Evolutionary conservation across 2,888 invertebrate genomes (phyloP).

Genomic region (Bhutanitis thaidina): DNA sequence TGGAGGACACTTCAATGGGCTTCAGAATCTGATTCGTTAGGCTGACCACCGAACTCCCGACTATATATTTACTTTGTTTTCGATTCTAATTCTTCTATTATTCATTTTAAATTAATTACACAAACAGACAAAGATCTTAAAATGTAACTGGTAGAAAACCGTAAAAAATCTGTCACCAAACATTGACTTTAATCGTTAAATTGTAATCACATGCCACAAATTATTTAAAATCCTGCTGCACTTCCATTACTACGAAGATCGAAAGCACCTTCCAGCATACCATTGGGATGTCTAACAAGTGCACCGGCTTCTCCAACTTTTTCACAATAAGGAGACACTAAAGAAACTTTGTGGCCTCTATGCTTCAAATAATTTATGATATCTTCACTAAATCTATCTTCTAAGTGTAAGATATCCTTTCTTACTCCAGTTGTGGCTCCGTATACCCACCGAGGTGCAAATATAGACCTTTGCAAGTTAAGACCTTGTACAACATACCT

Average conservation of each 20-base stretch:
- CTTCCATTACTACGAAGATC: slow-evolving; percentile 63
- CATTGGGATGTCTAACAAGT: slow-evolving; percentile 54
- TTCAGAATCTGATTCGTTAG: no score
- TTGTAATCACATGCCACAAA: background rate
- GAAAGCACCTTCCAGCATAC: slow-evolving; percentile 61
- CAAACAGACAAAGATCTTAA: no score
- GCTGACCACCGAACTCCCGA: no score
- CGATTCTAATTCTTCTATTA: no score
- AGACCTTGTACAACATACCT: slow-evolving; percentile 58
- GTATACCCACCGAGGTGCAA: slow-evolving; percentile 60
- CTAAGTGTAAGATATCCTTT: slow-evolving; percentile 43
- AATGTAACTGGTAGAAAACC: no score
- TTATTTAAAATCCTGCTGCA: slow-evolving; percentile 55
- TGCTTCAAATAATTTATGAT: slow-evolving; percentile 49
- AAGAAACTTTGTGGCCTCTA: slow-evolving; percentile 48
- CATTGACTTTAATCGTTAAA: no score
- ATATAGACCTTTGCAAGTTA: slow-evolving; percentile 49
- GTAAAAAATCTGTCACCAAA: no score
- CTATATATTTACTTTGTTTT: no score
- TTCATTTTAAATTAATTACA: no score
- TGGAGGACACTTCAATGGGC: no score
- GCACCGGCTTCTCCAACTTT: slow-evolving; percentile 59
- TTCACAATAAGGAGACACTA: slow-evolving; percentile 44
- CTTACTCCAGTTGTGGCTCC: slow-evolving; percentile 40
- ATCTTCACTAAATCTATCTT: slow-evolving; percentile 50